Conservation (phyloP, 2,888 invertebrate genomes). For the Neuroscelio doddi region DNA sequence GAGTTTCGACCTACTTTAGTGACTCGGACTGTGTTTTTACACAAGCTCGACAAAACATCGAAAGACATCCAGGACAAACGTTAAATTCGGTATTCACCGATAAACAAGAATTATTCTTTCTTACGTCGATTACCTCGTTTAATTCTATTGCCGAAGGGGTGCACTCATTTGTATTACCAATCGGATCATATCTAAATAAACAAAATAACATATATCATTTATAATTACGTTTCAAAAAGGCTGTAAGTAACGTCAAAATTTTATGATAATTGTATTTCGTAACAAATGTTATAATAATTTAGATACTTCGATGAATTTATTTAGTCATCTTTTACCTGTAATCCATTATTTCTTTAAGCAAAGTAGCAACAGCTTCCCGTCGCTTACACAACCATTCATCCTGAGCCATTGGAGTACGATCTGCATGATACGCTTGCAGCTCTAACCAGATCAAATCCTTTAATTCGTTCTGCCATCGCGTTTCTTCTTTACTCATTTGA, state of each 20-base stretch:
- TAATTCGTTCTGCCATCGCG: slow-evolving; percentile 89
- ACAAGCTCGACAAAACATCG: slow-evolving; percentile 82
- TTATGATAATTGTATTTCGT: too few species aligned
- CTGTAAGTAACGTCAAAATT: too few species aligned
- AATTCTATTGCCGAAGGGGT: not conserved
- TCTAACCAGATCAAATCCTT: slow-evolving; percentile 95
- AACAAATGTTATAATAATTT: too few species aligned
- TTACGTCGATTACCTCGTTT: not conserved
- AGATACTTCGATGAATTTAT: slow-evolving; percentile 5
- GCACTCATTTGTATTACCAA: slow-evolving; percentile 49
- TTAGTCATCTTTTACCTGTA: slow-evolving; percentile 75
- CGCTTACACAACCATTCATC: slow-evolving; percentile 84
- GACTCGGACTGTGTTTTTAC: slow-evolving; percentile 83
- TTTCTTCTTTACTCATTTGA: slow-evolving; percentile 87
- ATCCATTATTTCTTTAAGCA: slow-evolving; percentile 83
- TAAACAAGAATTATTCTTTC: slow-evolving; percentile 8
- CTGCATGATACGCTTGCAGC: slow-evolving; percentile 87
- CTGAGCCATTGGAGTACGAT: slow-evolving; percentile 83
- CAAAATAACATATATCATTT: too few species aligned
- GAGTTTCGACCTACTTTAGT: slow-evolving; percentile 80
- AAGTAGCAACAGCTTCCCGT: slow-evolving; percentile 79
- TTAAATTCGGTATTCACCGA: slow-evolving; percentile 22
- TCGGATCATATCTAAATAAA: slow-evolving; percentile 54
- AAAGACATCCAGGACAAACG: slow-evolving; percentile 79
- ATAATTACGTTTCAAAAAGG: too few species aligned